These are phyloP conservation scores for Paedocypris sp. DNA, from an alignment of 2,113 vertebrate species.

Conservation along the genomic window DNA sequence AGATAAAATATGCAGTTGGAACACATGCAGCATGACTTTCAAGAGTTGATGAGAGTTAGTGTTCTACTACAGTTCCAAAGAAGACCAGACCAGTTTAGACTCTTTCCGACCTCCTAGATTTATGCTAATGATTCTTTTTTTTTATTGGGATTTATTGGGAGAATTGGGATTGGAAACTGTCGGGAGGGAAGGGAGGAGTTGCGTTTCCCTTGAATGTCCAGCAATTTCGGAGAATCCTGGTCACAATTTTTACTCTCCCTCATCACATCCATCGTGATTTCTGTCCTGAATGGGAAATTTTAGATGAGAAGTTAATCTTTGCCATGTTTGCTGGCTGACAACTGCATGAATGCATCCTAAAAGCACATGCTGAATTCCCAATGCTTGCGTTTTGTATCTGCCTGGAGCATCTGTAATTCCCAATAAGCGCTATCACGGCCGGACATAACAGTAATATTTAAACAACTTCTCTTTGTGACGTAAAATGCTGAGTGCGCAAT, in stretches of 20 bases:
- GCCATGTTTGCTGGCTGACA: not conserved
- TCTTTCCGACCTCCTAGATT: slow-evolving; percentile 1
- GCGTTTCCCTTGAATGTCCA: slow-evolving; percentile 33
- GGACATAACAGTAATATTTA: slow-evolving; percentile 19
- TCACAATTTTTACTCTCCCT: not conserved
- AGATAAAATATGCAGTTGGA: slow-evolving; percentile 42
- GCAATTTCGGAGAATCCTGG: slow-evolving; percentile 27
- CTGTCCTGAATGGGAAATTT: too few species aligned
- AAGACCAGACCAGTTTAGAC: not conserved
- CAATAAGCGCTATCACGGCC: slow-evolving; percentile 31
- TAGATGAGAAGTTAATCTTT: not conserved
- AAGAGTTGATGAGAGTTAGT: slow-evolving; percentile 61
- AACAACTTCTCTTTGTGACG: too few species aligned
- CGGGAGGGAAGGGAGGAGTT: not conserved
- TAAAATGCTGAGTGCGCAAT: too few species aligned
- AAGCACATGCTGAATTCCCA: not conserved
- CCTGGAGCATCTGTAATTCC: slow-evolving; percentile 37
- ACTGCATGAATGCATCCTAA: not conserved
- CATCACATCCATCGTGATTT: too few species aligned
- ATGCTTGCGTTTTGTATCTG: not conserved
- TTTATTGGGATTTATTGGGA: too few species aligned
- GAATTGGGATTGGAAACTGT: slow-evolving; percentile 4
- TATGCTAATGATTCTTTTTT: not conserved
- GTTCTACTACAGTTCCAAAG: slow-evolving; percentile 34
- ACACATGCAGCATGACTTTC: slow-evolving; percentile 57